Base-by-base conservation (phyloP, 2,797 vertebrate genomes). In the Cynodonichthys magdalenae region DNA sequence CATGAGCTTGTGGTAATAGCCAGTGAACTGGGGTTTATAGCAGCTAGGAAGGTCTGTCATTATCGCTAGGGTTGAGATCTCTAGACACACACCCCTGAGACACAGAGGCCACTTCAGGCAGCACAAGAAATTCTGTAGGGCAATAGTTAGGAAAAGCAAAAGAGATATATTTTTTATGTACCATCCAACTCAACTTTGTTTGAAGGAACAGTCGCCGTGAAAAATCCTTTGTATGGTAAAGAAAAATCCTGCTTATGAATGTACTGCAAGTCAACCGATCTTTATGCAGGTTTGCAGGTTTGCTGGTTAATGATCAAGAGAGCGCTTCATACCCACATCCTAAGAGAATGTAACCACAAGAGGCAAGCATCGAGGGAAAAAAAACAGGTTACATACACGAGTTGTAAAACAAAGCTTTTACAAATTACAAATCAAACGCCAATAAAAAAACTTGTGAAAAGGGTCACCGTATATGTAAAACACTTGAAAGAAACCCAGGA, bases 61-160 rank as follows among this genome's bases (percentile, higher is more conserved):
- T 90, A 89, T 70, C 79, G 69, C 66, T 46, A 82, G 84, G 89
- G 85, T 83, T 88, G 87, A 82, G 85, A 68, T 71, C 71, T 75
- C 66, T 51, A 41, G 50, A 47, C 47, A 63, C 69, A 80, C 64
- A 74, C 69, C 58, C 74, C 48, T 47, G 47, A 70, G 67, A 80
- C 63, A 36, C 44, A n/a, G 41, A 51, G 36, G 63, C 63, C 71
- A 79, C 63, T 71, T 85, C 72, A 84, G 79, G 82, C 66, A 67
- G 51, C 71, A 61, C 15, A n/a, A 51, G 72, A 77, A 78, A 83
- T 80, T 80, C 70, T 79, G 87, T 39, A 39, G 80, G 79, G 66
- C 52, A 18, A 61, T 47, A 39, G 75, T 79, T 73, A 56, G 66
- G 75, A 69, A 79, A 74, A 83, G 74, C 62, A 79, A 72, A 42